Percentiles rank a stretch among this genome's conserved stretches.
Conservation (phyloP, 2,113 vertebrate genomes). For the Brevimyrus niger region DNA sequence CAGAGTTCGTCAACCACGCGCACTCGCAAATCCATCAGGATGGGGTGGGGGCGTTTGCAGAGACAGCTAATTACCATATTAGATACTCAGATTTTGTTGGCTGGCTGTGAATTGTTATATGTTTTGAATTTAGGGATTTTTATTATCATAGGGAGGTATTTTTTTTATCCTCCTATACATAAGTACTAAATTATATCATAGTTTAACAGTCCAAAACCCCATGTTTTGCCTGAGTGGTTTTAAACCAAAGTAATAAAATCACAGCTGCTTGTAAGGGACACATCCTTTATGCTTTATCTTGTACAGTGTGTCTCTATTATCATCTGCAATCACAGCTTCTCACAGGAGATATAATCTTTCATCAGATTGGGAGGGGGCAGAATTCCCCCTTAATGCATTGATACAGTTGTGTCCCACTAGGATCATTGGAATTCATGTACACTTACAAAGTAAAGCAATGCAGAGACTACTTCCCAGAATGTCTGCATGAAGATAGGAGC, state of each 20-base stretch:
- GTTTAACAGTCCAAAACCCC: background rate
- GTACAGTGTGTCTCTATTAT: background rate
- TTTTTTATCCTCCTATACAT: background rate
- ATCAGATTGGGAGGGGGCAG: background rate
- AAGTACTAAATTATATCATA: background rate
- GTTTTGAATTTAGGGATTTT: background rate
- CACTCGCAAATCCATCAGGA: background rate
- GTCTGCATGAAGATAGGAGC: background rate
- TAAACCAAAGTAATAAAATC: background rate
- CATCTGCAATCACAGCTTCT: background rate
- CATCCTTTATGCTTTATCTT: background rate
- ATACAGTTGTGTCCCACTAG: background rate
- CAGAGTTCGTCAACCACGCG: background rate
- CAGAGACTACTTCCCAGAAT: background rate
- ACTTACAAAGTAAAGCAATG: background rate
- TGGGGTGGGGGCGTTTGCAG: background rate
- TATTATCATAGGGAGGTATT: background rate
- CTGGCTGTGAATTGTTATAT: background rate
- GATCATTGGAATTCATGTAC: background rate
- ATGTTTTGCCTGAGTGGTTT: background rate
- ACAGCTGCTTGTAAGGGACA: background rate
- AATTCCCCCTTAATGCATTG: background rate
- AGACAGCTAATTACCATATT: background rate
- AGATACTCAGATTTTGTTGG: background rate
- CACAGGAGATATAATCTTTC: background rate